Evolutionary conservation across 2,113 vertebrate species (phyloP).

Genomic region (Laterallus jamaicensis): DNA sequence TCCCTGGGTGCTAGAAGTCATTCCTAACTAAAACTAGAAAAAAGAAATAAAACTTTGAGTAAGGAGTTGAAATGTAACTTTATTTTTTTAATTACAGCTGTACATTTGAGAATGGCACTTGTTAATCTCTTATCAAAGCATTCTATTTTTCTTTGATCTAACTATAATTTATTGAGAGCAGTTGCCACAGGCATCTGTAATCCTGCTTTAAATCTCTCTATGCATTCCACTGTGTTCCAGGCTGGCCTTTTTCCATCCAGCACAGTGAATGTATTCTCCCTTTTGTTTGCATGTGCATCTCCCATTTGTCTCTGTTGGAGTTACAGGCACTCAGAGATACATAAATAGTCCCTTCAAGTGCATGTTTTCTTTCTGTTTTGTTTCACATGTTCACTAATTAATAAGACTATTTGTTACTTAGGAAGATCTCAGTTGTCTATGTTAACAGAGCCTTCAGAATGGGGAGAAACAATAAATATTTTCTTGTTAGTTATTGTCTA

Average conservation of each 20-base stretch:
- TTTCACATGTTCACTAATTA: neutral
- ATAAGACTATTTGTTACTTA: neutral
- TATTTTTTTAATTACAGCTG: slow-evolving; percentile 1
- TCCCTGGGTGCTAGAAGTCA: neutral
- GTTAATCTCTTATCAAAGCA: slow-evolving; percentile 43
- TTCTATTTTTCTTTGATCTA: slow-evolving; percentile 54
- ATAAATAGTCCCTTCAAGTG: neutral
- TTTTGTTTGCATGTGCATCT: neutral
- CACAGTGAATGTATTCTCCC: neutral
- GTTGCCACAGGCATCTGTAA: slow-evolving; percentile 42
- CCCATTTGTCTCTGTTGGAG: neutral
- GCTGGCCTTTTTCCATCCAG: neutral
- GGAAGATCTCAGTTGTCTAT: neutral
- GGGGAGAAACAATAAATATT: neutral
- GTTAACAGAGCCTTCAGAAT: neutral
- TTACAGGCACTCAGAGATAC: neutral
- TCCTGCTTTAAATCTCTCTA: slow-evolving; percentile 21
- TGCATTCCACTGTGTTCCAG: neutral
- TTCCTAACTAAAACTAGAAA: neutral
- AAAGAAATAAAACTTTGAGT: neutral
- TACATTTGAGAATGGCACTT: neutral
- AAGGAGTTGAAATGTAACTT: neutral
- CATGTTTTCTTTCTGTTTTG: neutral
- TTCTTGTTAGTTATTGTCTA: neutral
- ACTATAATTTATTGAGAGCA: neutral